These are phyloP conservation scores for Thunnus albacares DNA, from an alignment of 2,797 vertebrate genomes.

Conservation along the genomic window DNA sequence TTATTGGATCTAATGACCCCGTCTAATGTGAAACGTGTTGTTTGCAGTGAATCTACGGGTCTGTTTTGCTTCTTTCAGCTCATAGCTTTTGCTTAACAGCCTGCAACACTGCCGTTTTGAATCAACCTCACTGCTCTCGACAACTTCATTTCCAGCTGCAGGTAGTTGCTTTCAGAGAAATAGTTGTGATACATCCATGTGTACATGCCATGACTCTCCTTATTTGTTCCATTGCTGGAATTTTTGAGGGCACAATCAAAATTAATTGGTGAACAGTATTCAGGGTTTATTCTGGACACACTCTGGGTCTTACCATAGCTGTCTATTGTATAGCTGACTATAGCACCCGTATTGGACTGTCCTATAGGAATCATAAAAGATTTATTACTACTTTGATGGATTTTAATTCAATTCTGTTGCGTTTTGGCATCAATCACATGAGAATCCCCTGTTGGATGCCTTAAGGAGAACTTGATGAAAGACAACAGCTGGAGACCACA, in stretches of 20 bases:
- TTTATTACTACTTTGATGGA: constrained; percentile 2
- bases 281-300: too few species aligned
- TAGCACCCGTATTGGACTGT: constrained; percentile 1
- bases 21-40: too few species aligned
- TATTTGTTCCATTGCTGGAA: not conserved
- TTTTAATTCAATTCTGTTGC: constrained; percentile 32
- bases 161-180: not conserved
- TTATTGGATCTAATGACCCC: too few species aligned
- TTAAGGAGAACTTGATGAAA: constrained; percentile 32
- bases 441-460: constrained; percentile 1
- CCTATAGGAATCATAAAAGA: constrained; percentile 19
- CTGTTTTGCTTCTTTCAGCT: too few species aligned
- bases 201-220: too few species aligned
- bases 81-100: too few species aligned
- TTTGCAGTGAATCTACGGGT: too few species aligned
- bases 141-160: not conserved
- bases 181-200: too few species aligned
- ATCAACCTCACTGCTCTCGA: too few species aligned
- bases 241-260: not conserved
- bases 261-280: not conserved
- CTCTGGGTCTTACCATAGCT: not conserved
- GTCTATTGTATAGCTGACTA: not conserved
- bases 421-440: not conserved
- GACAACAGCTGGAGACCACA: constrained; percentile 68
- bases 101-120: too few species aligned